These are phyloP conservation scores for Ormyrus nitidulus DNA, from an alignment of 2,888 invertebrate species.

Conservation along the genomic window DNA sequence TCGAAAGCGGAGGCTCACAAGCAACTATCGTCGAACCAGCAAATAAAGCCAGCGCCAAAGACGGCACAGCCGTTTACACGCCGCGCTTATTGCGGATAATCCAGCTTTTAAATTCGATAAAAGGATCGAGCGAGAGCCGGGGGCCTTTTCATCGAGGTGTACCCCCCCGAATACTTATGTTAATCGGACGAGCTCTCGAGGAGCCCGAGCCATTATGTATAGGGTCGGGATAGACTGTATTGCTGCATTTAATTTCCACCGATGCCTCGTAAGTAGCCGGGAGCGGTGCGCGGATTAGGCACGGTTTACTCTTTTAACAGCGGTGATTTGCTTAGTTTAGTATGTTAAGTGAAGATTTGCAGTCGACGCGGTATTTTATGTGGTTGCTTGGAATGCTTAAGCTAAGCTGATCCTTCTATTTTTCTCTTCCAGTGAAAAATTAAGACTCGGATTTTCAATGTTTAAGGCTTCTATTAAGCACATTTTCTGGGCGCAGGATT, in stretches of 20 bases:
- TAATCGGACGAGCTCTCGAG: conserved; percentile 17
- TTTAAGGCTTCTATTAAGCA: too few relatives aligned
- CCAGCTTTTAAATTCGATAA: conserved; percentile 36
- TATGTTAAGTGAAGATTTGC: conserved; percentile 25
- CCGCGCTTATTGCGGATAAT: conserved; percentile 45
- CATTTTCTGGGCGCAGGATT: too few relatives aligned
- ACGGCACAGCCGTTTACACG: conserved; percentile 30
- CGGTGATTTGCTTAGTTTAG: conserved; percentile 20
- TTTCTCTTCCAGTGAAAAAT: too few relatives aligned
- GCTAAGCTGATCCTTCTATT: too few relatives aligned
- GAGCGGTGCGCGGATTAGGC: conserved; percentile 40
- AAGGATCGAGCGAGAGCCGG: background rate
- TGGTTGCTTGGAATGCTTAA: background rate
- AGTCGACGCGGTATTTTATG: conserved; percentile 16
- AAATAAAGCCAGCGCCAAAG: background rate
- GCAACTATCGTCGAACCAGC: too few relatives aligned
- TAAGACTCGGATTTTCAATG: too few relatives aligned
- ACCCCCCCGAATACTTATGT: conserved; percentile 25
- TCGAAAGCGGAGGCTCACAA: too few relatives aligned
- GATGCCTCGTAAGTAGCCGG: background rate
- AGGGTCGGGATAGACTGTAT: background rate
- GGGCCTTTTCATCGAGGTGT: too few relatives aligned
- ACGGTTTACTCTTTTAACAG: conserved; percentile 28
- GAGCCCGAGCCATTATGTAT: too few relatives aligned
- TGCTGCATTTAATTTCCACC: conserved; percentile 36